Base-by-base conservation (phyloP, 2,113 vertebrate species). In the Bungarus multicinctus region DNA sequence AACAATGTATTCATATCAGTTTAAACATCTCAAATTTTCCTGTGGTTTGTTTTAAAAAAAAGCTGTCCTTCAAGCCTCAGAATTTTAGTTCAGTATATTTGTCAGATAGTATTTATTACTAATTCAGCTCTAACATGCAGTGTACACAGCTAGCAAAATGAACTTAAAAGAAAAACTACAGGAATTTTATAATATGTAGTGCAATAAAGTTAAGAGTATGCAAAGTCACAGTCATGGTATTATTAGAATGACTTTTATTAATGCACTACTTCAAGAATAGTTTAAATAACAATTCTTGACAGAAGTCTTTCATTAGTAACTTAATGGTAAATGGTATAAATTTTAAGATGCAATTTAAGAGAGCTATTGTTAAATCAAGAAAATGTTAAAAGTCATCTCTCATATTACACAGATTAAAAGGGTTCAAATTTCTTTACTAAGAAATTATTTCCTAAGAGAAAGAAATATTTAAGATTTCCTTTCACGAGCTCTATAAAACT, bases 401-500 rank as follows among this genome's bases (percentile, higher is more conserved):
- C 52, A 93, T 69, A 90, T 0, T 0, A 94, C 27, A 92, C 91
- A 93, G 91, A 93, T 94, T 93, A 95, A 90, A 96, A 94, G 55
- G 92, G 95, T 86, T 94, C 92, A 64, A 54, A 90, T 74, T 94
- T 94, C 95, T 94, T 94, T 57, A 93, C 58, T 94, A 96, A 97
- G 88, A 97, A 95, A 96, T 89, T 11, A 95, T 47, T 69, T 94
- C n/a, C 90, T 53, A 39, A 95, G 57, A 45, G 89, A 89, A 93
- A 94, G 97, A 96, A 96, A 96, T 43, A 94, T 14, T 93, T 92
- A 96, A 94, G 91, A 91, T 94, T 94, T 95, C 92, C 96, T 96
- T 95, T 91, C 92, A 91, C 95, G 91, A 97, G 94, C 90, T 96
- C 93, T 97, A 96, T 97, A 97, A 97, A 97, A 97, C 90, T 92